phyloP scores from a whole-genome alignment of 1,140 invertebrate species.

The Hycleus phaleratus region DNA sequence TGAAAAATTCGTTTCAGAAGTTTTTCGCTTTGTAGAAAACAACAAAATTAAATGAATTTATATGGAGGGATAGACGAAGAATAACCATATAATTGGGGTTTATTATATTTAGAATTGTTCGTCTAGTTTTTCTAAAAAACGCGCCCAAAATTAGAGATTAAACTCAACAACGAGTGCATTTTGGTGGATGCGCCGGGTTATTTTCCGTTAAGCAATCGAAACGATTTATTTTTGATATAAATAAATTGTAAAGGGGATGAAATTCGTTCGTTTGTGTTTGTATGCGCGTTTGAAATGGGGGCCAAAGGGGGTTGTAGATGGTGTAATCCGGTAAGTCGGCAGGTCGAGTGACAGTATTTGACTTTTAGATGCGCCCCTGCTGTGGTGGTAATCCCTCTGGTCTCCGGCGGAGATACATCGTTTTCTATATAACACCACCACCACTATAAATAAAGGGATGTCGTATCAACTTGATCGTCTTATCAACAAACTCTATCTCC shows the following conservation, averaged over 20 bases:
- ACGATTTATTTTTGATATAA: not conserved
- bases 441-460: too few species aligned
- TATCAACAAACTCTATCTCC: too few species aligned
- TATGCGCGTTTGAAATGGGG: not conserved
- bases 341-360: conserved; percentile 30
- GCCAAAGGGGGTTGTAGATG: conserved; percentile 9
- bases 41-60: not conserved
- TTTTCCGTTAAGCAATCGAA: conserved; percentile 2
- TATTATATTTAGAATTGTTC: too few species aligned
- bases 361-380: conserved; percentile 32
- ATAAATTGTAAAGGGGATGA: not conserved
- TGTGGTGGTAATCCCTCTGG: conserved; percentile 10
- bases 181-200: conserved; percentile 4
- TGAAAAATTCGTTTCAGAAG: too few species aligned
- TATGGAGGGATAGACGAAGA: too few species aligned
- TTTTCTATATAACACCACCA: not conserved
- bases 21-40: not conserved
- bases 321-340: conserved; percentile 16
- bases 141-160: too few species aligned
- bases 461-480: too few species aligned
- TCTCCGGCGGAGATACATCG: not conserved
- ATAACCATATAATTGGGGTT: too few species aligned
- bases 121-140: too few species aligned
- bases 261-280: too few species aligned
- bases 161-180: too few species aligned